A percentile compares a stretch with the other conserved stretches of the same genome.
These are phyloP conservation scores for Epicauta chinensis DNA, from an alignment of 1,140 invertebrate species.

Conservation along the genomic window DNA sequence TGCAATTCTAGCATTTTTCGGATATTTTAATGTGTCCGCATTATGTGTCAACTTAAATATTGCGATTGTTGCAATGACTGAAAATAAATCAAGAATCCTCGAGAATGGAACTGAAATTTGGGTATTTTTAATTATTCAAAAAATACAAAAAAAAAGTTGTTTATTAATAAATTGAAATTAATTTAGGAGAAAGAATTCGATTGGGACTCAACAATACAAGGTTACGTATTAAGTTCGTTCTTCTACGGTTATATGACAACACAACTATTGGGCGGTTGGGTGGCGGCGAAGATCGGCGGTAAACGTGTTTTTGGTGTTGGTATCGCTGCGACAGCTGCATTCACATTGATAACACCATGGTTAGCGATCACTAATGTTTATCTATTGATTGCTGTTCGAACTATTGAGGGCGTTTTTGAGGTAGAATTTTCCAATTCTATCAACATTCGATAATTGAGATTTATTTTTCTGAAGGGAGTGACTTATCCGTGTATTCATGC, in stretches of 20 bases:
- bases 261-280: conserved; percentile 55
- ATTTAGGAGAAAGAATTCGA: conserved; percentile 57
- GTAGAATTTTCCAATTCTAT: conserved; percentile 47
- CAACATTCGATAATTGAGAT: not conserved
- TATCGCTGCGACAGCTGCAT: conserved; percentile 69
- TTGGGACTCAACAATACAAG: conserved; percentile 74
- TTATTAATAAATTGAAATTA: not conserved
- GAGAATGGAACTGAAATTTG: conserved; percentile 34
- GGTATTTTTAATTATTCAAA: conserved; percentile 14
- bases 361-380: conserved; percentile 65
- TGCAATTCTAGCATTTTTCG: conserved; percentile 73
- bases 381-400: conserved; percentile 65
- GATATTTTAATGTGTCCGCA: conserved; percentile 85
- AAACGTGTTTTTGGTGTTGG: conserved; percentile 70
- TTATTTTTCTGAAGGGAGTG: conserved; percentile 81
- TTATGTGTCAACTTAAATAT: conserved; percentile 84
- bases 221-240: conserved; percentile 78
- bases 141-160: not conserved
- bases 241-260: conserved; percentile 77
- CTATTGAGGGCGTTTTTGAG: conserved; percentile 85
- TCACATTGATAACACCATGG: conserved; percentile 77
- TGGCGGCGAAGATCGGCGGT: conserved; percentile 51
- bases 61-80: conserved; percentile 84
- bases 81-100: conserved; percentile 50
- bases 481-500: conserved; percentile 87